Evolutionary conservation across 2,888 invertebrate species (phyloP), one percentile per base, ranked within the genome.

Genomic region (Pristionchus fissidentatus): DNA sequence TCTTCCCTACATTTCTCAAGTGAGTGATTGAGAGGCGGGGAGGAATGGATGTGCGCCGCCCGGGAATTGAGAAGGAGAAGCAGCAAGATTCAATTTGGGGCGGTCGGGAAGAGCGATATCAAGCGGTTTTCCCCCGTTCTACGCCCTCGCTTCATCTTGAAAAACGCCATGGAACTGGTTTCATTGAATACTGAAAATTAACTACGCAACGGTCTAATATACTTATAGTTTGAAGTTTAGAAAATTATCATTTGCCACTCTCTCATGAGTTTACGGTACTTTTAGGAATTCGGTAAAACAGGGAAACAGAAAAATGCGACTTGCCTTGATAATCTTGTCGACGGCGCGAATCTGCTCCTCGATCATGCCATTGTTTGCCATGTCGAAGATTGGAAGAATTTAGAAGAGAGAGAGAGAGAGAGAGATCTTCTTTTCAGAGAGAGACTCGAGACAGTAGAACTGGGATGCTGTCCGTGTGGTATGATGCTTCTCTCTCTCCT

Each of bases 311-410:
- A 77, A 19, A 77, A 49, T 49, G 57, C 3, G 13, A 85, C 87
- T 5, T 41, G 87, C 89, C 87, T 89, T 89, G 32, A 87, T 83
- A 32, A 89, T 85, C 49, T 85, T 85, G 79, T 89, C 89, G 66
- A 89, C 88, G 15, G 85, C 85, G n/a, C 89, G 85, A 35, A 89
- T 88, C 85, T 89, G 89, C 43, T 89, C 89, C 80, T 89, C 89
- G 73, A 89, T 89, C 49, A 88, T 89, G 41, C 86, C 85, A 62
- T 80, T 84, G 57, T 26, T 60, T 29, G 77, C 81, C 86, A 86
- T 86, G 38, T 35, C 41, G 75, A 75, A 29, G 70, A 32, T n/a
- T n/a, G 41, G n/a, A 52, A 1, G 13, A 75, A 49, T 29, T 26
- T 7, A 79, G 57, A 32, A 57, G 79, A 55, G 55, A 57, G 26